Evolutionary conservation across 2,113 vertebrate species (phyloP).

Genomic region (Eonycteris spelaea): DNA sequence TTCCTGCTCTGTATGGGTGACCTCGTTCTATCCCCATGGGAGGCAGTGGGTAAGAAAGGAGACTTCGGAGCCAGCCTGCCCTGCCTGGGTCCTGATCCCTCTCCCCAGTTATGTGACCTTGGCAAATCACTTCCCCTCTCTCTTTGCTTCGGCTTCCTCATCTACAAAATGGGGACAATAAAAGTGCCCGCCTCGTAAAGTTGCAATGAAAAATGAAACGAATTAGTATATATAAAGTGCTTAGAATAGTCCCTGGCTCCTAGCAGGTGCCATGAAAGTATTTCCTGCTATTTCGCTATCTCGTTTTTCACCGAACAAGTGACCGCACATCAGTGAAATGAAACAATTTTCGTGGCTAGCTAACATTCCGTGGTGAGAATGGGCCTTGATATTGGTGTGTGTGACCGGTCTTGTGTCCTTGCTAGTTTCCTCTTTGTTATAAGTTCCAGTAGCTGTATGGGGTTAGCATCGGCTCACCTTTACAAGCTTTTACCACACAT

Average conservation of each 20-base stretch:
- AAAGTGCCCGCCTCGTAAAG: neutral
- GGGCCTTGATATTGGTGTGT: neutral
- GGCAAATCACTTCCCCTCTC: neutral
- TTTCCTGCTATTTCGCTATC: neutral
- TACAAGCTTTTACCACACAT: neutral
- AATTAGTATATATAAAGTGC: neutral
- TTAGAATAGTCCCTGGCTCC: neutral
- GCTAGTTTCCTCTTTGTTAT: neutral
- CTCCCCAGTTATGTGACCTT: neutral
- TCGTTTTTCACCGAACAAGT: neutral
- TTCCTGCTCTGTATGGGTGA: neutral
- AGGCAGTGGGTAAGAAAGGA: fast-evolving
- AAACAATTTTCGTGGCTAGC: neutral
- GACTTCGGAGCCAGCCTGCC: neutral
- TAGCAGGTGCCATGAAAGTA: neutral
- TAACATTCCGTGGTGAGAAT: neutral
- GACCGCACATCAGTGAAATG: neutral
- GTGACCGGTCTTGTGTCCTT: neutral
- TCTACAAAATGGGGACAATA: neutral
- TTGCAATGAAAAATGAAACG: neutral
- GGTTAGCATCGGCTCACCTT: neutral
- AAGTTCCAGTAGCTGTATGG: neutral
- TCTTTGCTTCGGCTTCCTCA: neutral
- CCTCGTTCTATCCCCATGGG: fast-evolving
- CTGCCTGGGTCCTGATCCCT: neutral